Conservation (phyloP, 2,888 invertebrate genomes). For the Ochropleura leucogaster region DNA sequence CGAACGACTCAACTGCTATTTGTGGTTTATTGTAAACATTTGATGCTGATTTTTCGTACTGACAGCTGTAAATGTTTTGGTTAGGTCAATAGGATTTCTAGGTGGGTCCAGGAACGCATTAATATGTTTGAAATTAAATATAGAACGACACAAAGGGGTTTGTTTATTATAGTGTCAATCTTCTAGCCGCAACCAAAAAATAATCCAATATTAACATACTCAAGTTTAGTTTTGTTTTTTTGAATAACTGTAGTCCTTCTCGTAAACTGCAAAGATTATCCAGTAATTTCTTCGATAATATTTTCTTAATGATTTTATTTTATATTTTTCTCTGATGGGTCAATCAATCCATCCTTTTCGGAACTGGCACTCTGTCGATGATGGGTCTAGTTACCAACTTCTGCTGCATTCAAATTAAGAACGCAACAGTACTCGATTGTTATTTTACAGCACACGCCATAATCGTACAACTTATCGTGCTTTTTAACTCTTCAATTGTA, state of each 20-base stretch:
- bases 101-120: not conserved
- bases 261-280: not conserved
- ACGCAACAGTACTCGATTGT: not conserved
- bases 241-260: not conserved
- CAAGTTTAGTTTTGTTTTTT: not conserved
- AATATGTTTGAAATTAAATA: not conserved
- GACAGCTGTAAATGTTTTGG: constrained; percentile 9
- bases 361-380: not conserved
- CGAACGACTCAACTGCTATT: constrained; percentile 69
- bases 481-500: not conserved
- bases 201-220: not conserved
- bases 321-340: not conserved
- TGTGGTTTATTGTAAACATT: constrained; percentile 55
- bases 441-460: not conserved
- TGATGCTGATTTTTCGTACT: constrained; percentile 42
- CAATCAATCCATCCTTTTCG: not conserved
- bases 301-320: not conserved
- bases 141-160: not conserved
- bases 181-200: not conserved
- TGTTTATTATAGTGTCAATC: not conserved
- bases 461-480: not conserved
- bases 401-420: not conserved
- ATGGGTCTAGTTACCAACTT: not conserved
- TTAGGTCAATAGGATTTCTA: not conserved
- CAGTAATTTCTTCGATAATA: not conserved